Conservation (phyloP, 2,797 vertebrate species). For the Chelon labrosus region DNA sequence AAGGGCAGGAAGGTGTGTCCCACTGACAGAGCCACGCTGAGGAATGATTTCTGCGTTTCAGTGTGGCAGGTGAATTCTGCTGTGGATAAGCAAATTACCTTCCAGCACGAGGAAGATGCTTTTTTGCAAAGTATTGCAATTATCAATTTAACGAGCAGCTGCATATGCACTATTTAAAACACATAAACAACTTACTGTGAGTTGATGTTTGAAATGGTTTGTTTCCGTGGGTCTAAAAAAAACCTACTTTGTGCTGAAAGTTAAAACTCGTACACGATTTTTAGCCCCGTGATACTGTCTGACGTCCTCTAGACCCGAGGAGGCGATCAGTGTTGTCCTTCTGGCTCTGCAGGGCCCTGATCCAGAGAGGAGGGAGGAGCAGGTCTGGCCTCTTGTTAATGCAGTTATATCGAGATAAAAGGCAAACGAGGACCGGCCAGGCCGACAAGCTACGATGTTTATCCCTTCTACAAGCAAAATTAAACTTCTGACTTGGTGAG, state of each 20-base stretch:
- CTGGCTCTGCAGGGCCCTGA: conserved; percentile 48
- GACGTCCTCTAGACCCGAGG: conserved; percentile 56
- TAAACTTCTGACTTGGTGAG: conserved; percentile 25
- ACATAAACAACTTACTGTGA: background rate
- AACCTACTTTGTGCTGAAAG: conserved; percentile 59
- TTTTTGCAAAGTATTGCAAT: background rate
- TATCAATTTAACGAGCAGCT: conserved; percentile 4
- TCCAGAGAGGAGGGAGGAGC: conserved; percentile 6
- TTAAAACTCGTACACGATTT: conserved; percentile 55
- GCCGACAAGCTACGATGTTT: conserved; percentile 19
- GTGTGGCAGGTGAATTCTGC: conserved; percentile 55
- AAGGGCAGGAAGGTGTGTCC: conserved; percentile 45
- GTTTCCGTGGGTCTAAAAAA: conserved; percentile 55
- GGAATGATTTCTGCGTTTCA: conserved; percentile 48
- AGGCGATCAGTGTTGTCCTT: conserved; percentile 75
- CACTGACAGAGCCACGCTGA: conserved; percentile 44
- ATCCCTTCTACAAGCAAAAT: conserved; percentile 14
- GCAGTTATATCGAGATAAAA: conserved; percentile 54
- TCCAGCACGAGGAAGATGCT: background rate
- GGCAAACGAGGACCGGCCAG: conserved; percentile 32
- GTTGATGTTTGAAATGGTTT: conserved; percentile 23
- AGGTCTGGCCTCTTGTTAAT: conserved; percentile 42
- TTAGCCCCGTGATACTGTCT: conserved; percentile 63
- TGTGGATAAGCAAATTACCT: conserved; percentile 28
- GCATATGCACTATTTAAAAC: background rate